These are phyloP conservation scores for Epizoanthus fatuus DNA, from an alignment of 92 coral and sea anemone genomes.

Conservation along the genomic window DNA sequence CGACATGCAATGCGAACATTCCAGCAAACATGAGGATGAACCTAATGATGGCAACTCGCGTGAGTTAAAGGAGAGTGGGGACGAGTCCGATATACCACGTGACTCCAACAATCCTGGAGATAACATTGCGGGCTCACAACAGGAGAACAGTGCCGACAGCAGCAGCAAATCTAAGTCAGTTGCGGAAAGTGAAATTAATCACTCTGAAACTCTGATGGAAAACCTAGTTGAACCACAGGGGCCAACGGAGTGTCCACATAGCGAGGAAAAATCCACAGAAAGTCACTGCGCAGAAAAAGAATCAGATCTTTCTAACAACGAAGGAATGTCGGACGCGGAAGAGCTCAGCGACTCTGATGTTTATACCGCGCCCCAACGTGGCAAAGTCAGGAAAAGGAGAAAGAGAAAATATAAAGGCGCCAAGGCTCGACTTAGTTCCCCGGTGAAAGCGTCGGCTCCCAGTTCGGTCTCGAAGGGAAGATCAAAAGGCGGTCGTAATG, in stretches of 20 bases:
- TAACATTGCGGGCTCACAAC: neutral
- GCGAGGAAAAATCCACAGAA: slow-evolving; percentile 14
- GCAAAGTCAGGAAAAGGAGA: slow-evolving; percentile 81
- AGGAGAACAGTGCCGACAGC: slow-evolving; percentile 3
- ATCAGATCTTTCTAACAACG: slow-evolving; percentile 84
- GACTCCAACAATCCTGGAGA: neutral
- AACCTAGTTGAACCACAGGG: neutral
- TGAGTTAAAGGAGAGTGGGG: slow-evolving; percentile 15
- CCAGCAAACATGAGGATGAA: slow-evolving; percentile 67
- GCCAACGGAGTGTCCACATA: neutral
- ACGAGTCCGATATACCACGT: neutral
- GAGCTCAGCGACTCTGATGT: slow-evolving; percentile 84
- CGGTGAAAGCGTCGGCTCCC: slow-evolving; percentile 43
- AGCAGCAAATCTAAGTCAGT: neutral
- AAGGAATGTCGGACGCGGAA: slow-evolving; percentile 94
- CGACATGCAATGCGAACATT: slow-evolving; percentile 96
- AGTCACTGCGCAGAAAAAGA: slow-evolving; percentile 49
- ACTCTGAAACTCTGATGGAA: slow-evolving; percentile 3
- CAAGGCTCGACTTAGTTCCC: slow-evolving; percentile 34
- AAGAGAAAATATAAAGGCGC: slow-evolving; percentile 69
- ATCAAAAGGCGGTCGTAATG: slow-evolving; percentile 62
- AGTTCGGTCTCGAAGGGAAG: slow-evolving; percentile 65
- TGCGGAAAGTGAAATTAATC: slow-evolving; percentile 13
- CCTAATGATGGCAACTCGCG: neutral
- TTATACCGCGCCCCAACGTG: slow-evolving; percentile 56